A percentile compares a stretch with the other conserved stretches of the same genome.
Conservation (phyloP, 2,113 vertebrate species). For the Perognathus longimembris region DNA sequence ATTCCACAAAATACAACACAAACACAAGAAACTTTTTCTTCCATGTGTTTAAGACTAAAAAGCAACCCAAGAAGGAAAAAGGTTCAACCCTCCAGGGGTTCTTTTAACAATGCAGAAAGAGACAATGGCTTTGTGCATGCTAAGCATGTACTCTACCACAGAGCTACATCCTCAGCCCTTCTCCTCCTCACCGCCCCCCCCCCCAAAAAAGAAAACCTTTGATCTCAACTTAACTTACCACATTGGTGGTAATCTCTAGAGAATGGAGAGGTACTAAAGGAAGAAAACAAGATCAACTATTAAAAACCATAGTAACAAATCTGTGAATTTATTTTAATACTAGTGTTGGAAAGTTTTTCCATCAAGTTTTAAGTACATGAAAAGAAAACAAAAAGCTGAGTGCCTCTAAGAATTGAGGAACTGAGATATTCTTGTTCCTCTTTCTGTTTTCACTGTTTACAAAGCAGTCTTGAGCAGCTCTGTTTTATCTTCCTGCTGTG, state of each 20-base stretch:
- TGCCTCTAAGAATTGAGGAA: constrained; percentile 58
- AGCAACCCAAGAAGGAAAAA: neutral
- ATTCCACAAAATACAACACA: constrained; percentile 34
- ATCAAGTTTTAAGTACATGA: constrained; percentile 71
- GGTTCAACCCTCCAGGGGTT: neutral
- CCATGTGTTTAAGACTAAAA: neutral
- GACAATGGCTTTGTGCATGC: neutral
- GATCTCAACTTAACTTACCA: constrained; percentile 77
- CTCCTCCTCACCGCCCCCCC: neutral
- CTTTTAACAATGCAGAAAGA: constrained; percentile 47
- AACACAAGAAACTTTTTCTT: constrained; percentile 13
- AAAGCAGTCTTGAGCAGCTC: constrained; percentile 61
- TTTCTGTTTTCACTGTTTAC: constrained; percentile 70
- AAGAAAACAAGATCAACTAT: constrained; percentile 73
- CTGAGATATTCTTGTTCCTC: constrained; percentile 66
- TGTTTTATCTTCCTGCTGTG: constrained; percentile 85
- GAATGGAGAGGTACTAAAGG: constrained; percentile 44
- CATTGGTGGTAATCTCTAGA: constrained; percentile 68
- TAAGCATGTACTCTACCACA: neutral
- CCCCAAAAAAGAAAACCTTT: neutral
- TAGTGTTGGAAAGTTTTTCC: constrained; percentile 50
- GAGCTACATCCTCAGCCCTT: neutral
- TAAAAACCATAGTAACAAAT: constrained; percentile 75
- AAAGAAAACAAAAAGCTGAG: constrained; percentile 76
- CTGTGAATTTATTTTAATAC: constrained; percentile 61